phyloP scores from a whole-genome alignment of 1,140 invertebrate species.

The Ceratina australensis region DNA sequence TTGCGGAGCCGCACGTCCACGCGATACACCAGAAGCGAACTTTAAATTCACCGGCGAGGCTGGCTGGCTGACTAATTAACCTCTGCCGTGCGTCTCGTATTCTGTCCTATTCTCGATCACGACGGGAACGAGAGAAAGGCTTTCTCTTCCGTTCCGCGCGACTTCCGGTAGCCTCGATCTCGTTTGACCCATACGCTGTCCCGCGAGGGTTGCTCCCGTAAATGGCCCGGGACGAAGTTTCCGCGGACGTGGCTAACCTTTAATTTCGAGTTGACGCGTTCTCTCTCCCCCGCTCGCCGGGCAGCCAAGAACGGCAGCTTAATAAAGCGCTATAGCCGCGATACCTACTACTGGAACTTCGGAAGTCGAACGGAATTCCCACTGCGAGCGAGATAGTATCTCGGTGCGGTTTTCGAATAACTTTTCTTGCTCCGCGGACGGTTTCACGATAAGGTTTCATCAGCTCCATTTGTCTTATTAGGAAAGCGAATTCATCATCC shows the following conservation, averaged over 20 bases:
- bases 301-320: constrained; percentile 42
- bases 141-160: background rate
- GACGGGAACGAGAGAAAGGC: background rate
- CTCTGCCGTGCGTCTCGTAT: background rate
- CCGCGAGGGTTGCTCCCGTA: constrained; percentile 40
- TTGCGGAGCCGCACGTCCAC: too few species aligned
- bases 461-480: constrained; percentile 27
- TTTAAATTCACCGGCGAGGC: background rate
- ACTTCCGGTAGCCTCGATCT: constrained; percentile 8
- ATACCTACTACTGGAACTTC: constrained; percentile 36
- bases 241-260: constrained; percentile 52
- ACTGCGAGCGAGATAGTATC: constrained; percentile 33
- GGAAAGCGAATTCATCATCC: background rate
- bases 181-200: constrained; percentile 29
- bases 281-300: background rate
- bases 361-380: constrained; percentile 51
- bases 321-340: constrained; percentile 49
- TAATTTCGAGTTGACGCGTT: constrained; percentile 60
- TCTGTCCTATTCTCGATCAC: background rate
- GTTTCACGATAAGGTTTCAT: constrained; percentile 32
- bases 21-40: background rate
- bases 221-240: constrained; percentile 51
- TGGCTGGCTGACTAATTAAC: background rate
- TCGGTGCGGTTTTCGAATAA: constrained; percentile 32
- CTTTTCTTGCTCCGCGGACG: background rate